Base-by-base conservation (phyloP, 2,797 vertebrate species). In the Falco concolor region DNA sequence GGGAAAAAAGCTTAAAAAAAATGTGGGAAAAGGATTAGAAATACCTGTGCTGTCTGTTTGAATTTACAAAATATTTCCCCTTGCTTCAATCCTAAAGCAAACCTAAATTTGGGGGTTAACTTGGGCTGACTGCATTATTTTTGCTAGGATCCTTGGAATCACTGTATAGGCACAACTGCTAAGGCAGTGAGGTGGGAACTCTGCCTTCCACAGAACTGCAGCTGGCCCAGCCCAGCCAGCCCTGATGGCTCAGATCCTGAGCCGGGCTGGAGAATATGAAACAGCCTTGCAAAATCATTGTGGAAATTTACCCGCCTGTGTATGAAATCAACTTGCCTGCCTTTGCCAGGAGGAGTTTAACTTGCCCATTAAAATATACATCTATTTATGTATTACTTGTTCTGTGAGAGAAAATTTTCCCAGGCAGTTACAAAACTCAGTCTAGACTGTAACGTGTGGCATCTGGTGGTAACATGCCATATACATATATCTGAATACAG, bases 351-450 rank as follows among this genome's bases (percentile, higher is more conserved):
- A 97, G 96, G 95, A 96, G 92, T 96, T 95, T 95, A 92, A 90
- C 94, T 95, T 92, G 94, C 86, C 95, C 95, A 95, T 97, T 95
- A 95, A 96, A 97, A 96, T 97, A 94, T 90, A 95, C 87, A 91
- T 97, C 95, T 96, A 91, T 95, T 96, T 96, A 96, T 94, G 88
- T 92, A 95, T 96, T 96, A 95, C 94, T 95, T 81, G 88, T 95
- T 96, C 94, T 85, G 94, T 95, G 93, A 96, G 96, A 85, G 96
- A 95, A 89, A 52, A 94, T 96, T 95, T 95, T 96, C 95, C 96
- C 96, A 97, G 96, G 96, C 94, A 81, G 95, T 97, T 97, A 96
- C 96, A 96, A 97, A 97, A 97, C 95, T 94, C 95, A 88, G 95
- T 97, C 96, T 97, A 97, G 96, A 97, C 95, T 97, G 79, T 57